Base-by-base conservation (phyloP, 2,888 invertebrate genomes). In the Leptothorax acervorum region DNA sequence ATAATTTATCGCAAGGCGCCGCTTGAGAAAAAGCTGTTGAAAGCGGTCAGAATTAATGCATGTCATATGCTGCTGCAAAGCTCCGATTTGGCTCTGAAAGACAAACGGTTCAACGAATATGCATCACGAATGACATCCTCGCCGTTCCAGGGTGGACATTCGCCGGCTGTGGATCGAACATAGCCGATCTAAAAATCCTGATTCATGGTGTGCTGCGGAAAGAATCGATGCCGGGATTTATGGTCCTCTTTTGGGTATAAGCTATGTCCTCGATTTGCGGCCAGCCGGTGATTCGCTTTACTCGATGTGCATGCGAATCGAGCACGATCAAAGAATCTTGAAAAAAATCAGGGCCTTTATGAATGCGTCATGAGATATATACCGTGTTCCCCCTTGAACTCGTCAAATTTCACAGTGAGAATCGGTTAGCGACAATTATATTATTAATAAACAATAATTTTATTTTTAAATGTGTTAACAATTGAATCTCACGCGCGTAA, bases 211-310 rank as follows among this genome's bases (percentile, higher is more conserved):
- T 23, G 45, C 82, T 63, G 62, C 78, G 84, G 76, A 65, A 68
- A 82, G 73, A 90, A 78, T 86, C 90, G 87, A 92, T 91, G 90
- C 88, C 86, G 60, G 89, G 89, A 93, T 93, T 93, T 93, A 92
- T 92, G 85, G 55, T 78, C 39, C 86, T 87, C 89, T 89, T 90
- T 86, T 65, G 73, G 71, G 9, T 84, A 76, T 92, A 91, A 91
- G 86, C 90, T 91, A 90, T 88, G 86, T 83, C 71, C 55, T 62
- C 84, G 82, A 86, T 87, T 83, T 62, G 66, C 23, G 73, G 75
- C 55, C 39, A 23, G 63, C 28, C 66, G 51, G 28, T 86, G 83
- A 63, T 70, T 85, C 82, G 83, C 85, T 78, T 70, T 84, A 53
- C 60, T 35, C 45, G 65, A 31, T 68, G 82, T 85, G 88, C 89